Conservation (phyloP, 2,888 invertebrate species). For the Gandaritis pyraliata region DNA sequence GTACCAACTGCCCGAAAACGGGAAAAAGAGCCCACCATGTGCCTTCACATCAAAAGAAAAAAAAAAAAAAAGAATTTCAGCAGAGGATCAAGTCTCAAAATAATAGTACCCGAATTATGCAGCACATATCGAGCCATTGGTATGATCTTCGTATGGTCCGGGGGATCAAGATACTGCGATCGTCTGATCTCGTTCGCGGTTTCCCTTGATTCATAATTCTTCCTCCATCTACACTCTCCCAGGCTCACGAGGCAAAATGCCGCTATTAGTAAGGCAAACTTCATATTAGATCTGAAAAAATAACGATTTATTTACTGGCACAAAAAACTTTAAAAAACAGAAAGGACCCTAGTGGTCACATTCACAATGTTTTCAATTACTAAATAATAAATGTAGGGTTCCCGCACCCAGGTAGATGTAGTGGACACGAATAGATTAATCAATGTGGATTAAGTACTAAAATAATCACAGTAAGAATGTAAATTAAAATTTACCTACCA, state of each 20-base stretch:
- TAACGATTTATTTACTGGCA: not conserved
- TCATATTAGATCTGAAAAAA: conserved; percentile 36
- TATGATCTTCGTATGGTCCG: conserved; percentile 85
- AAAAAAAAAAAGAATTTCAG: too few species aligned
- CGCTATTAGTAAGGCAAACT: conserved; percentile 23
- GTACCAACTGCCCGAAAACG: too few species aligned
- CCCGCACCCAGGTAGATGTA: too few species aligned
- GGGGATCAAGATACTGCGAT: conserved; percentile 67
- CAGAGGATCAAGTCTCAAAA: too few species aligned
- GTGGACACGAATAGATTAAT: too few species aligned
- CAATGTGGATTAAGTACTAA: too few species aligned
- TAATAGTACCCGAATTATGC: conserved; percentile 85
- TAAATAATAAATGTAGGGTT: too few species aligned
- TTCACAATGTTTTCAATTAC: too few species aligned
- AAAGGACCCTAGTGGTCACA: not conserved
- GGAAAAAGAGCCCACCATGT: too few species aligned
- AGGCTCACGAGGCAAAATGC: conserved; percentile 29
- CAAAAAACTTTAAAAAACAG: not conserved
- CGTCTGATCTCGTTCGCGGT: conserved; percentile 55
- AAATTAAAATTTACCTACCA: too few species aligned
- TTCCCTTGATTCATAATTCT: conserved; percentile 36
- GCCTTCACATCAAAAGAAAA: too few species aligned
- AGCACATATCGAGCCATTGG: conserved; percentile 90
- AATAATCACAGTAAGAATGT: too few species aligned
- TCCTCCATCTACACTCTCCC: conserved; percentile 36